Conservation (phyloP, 2,113 vertebrate genomes). For the Gobius niger region DNA sequence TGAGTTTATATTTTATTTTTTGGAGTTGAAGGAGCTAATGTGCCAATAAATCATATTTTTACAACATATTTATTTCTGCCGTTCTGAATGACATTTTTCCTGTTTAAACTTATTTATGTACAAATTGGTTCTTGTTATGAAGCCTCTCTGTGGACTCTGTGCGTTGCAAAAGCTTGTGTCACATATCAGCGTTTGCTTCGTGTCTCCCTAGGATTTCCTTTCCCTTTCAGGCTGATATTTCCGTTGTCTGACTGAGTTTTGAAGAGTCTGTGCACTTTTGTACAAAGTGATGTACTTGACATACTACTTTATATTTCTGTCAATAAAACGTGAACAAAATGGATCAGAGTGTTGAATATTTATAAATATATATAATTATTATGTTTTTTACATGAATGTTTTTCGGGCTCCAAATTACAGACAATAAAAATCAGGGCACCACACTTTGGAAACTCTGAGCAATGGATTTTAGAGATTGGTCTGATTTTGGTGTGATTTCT, state of each 20-base stretch:
- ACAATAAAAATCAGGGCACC: too few species aligned
- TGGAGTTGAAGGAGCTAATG: conserved; percentile 57
- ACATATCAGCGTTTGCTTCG: conserved; percentile 56
- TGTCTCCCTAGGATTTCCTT: conserved; percentile 51
- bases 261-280: conserved; percentile 80
- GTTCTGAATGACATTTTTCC: conserved; percentile 68
- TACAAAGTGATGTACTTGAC: conserved; percentile 81
- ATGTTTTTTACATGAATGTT: too few species aligned
- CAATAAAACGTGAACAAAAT: conserved; percentile 78
- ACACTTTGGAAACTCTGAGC: too few species aligned
- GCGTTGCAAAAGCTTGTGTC: conserved; percentile 40
- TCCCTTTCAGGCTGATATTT: conserved; percentile 56
- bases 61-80: conserved; percentile 68
- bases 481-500: too few species aligned
- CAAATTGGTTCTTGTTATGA: conserved; percentile 54
- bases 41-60: conserved; percentile 79
- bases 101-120: conserved; percentile 65
- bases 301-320: conserved; percentile 84
- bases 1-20: conserved; percentile 14
- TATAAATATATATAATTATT: too few species aligned
- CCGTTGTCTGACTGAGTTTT: conserved; percentile 73
- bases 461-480: too few species aligned
- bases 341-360: background rate
- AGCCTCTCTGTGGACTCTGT: conserved; percentile 36
- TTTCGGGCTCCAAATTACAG: too few species aligned